Evolutionary conservation across 2,113 vertebrate genomes (phyloP).

Genomic region (Chrysemys picta): DNA sequence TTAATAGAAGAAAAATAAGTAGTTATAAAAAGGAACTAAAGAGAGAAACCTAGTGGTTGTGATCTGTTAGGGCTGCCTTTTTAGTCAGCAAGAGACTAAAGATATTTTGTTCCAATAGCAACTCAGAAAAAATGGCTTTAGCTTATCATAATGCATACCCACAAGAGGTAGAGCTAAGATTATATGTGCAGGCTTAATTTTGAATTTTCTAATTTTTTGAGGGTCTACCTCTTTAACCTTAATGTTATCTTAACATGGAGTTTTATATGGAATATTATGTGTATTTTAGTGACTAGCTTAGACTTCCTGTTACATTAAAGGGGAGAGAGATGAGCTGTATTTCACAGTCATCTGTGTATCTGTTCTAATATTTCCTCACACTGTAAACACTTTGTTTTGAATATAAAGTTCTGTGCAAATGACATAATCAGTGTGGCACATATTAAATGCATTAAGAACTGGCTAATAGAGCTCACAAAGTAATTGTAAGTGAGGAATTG

Average conservation of each 20-base stretch:
- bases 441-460: not conserved
- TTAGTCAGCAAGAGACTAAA: not conserved
- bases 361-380: not conserved
- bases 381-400: not conserved
- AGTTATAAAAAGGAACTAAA: not conserved
- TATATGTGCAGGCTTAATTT: not conserved
- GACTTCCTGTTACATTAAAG: not conserved
- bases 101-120: not conserved
- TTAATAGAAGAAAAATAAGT: not conserved
- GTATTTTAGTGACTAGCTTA: not conserved
- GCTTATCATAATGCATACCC: not conserved
- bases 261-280: not conserved
- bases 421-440: not conserved
- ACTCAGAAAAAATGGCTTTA: not conserved
- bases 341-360: not conserved
- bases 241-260: not conserved
- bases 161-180: not conserved
- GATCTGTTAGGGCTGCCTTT: not conserved
- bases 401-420: not conserved
- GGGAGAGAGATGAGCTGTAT: not conserved
- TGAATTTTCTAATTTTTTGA: not conserved
- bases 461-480: not conserved
- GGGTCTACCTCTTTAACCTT: not conserved
- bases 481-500: not conserved
- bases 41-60: not conserved